Conservation (phyloP, 2,797 vertebrate species). For the Coracias cyanogaster region DNA sequence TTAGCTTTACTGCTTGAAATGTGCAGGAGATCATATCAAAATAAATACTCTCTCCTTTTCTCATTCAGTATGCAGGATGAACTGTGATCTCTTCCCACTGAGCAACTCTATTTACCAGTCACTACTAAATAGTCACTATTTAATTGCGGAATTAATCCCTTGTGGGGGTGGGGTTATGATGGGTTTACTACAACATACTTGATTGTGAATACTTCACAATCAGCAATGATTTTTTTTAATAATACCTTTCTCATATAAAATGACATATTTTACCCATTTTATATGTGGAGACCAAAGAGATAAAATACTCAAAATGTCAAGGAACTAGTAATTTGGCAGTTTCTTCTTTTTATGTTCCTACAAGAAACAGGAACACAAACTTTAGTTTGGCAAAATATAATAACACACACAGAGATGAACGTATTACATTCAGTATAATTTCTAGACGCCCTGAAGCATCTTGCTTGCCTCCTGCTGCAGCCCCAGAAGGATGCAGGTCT, state of each 20-base stretch:
- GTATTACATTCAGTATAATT: neutral
- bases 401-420: neutral
- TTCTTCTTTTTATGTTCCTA: neutral
- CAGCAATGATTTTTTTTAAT: neutral
- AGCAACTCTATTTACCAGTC: neutral
- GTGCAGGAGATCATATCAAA: rapidly evolving
- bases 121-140: neutral
- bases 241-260: neutral
- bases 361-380: neutral
- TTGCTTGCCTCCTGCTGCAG: neutral
- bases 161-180: neutral
- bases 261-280: neutral
- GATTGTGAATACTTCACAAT: neutral
- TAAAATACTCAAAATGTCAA: neutral
- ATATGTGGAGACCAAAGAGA: neutral
- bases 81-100: neutral
- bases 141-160: neutral
- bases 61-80: neutral
- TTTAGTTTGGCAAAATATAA: neutral
- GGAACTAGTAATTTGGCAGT: neutral
- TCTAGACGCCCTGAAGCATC: neutral
- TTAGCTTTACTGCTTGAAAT: neutral
- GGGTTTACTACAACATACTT: neutral
- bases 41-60: neutral
- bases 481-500: neutral